phyloP scores from a whole-genome alignment of 2,888 invertebrate species.

The Troides aeacus region DNA sequence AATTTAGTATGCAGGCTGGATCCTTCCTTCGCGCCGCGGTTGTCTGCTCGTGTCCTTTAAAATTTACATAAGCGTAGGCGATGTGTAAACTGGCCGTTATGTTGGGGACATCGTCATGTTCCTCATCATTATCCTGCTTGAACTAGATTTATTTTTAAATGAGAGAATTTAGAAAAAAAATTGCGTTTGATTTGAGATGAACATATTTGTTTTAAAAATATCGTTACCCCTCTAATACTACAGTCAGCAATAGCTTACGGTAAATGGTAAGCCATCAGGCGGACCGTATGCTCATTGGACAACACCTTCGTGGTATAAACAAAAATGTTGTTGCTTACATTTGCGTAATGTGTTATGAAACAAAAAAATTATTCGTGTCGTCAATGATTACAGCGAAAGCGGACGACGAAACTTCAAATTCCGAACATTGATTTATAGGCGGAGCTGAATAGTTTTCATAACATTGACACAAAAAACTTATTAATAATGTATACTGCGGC shows the following conservation, averaged over 20 bases:
- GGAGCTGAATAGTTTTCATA: not conserved
- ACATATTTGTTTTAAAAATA: too few relatives aligned
- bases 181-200: too few relatives aligned
- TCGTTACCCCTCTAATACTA: too few relatives aligned
- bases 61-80: conserved; percentile 54
- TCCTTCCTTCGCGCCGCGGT: conserved; percentile 55
- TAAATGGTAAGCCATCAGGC: too few relatives aligned
- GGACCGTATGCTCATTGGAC: too few relatives aligned
- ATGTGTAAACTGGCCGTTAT: conserved; percentile 25
- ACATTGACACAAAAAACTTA: not conserved
- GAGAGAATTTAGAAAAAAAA: too few relatives aligned
- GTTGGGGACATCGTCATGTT: conserved; percentile 15
- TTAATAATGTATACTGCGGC: conserved; percentile 13
- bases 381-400: conserved; percentile 1
- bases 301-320: too few relatives aligned
- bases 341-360: not conserved
- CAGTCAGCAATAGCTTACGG: too few relatives aligned
- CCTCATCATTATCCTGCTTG: conserved; percentile 4
- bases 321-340: not conserved
- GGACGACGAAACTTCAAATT: conserved; percentile 2
- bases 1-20: conserved; percentile 66
- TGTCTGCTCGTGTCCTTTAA: conserved; percentile 60
- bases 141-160: not conserved
- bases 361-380: not conserved
- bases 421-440: not conserved